Base-by-base conservation (phyloP, 2,888 invertebrate species). In the Carcina quercana region DNA sequence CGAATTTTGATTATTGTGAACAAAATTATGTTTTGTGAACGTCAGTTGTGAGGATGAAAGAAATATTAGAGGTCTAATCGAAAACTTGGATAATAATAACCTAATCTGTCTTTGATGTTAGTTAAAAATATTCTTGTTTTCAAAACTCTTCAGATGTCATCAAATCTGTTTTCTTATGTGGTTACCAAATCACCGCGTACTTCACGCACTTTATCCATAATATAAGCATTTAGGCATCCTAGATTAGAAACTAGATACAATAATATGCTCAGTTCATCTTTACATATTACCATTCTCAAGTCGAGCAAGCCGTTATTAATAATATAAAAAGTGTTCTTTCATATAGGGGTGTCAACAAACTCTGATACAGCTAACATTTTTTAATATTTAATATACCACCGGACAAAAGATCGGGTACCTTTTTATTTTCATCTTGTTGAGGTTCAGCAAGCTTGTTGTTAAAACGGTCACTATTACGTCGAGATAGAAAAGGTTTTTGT, bases 301-400 rank as follows among this genome's bases (percentile, higher is more conserved):
- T n/a, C n/a, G n/a, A n/a, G n/a, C n/a, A n/a, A n/a, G n/a, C n/a
- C n/a, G n/a, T n/a, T n/a, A n/a, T n/a, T n/a, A n/a, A n/a, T n/a
- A n/a, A n/a, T 3, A 30, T 28, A 32, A 39, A 40, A 42, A 45
- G 35, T 28, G 30, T 34, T 28, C 37, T 35, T 38, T 43, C 39
- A 34, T 33, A 32, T 35, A 22, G 42, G 13, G 38, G 46, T 52
- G 52, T 58, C 57, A 51, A 52, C 57, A 58, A 51, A 56, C 52
- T 43, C 38, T 31, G 34, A 35, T 39, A 40, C 32, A 32, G 37
- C 42, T 28, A 38, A 47, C 49, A n/a, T n/a, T 43, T 50, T 46
- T 43, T 38, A 44, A 45, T 47, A 50, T 56, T 55, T 53, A 24
- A 11, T 56, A 53, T 42, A 50, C 46, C 57, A 48, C 30, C 45